These are phyloP conservation scores for Dendrolimus houi DNA, from an alignment of 2,888 invertebrate species.

Conservation along the genomic window DNA sequence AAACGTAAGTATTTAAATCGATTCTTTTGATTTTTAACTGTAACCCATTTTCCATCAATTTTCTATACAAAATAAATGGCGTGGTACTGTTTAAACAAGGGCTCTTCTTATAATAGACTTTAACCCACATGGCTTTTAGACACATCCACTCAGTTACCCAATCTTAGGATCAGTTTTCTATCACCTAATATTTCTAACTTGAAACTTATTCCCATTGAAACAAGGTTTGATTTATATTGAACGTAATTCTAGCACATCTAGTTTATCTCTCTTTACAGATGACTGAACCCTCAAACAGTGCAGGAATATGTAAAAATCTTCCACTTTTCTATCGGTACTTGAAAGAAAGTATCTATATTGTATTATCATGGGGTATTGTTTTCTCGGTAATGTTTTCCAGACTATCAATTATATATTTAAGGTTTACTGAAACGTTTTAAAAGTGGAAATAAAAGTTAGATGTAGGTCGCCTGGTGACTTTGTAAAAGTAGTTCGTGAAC, in stretches of 20 bases:
- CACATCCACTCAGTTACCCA: slow-evolving; percentile 13
- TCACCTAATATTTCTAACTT: not conserved
- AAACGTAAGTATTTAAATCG: no score
- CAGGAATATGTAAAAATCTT: slow-evolving; percentile 38
- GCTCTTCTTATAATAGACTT: not conserved
- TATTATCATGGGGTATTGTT: slow-evolving; percentile 28
- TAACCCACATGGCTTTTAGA: slow-evolving; percentile 7
- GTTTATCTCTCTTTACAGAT: slow-evolving; percentile 60
- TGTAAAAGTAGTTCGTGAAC: not conserved
- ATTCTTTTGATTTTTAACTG: no score
- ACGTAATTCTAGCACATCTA: slow-evolving; percentile 13
- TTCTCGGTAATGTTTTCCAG: slow-evolving; percentile 28
- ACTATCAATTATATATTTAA: slow-evolving; percentile 23
- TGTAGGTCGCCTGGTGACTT: slow-evolving; percentile 5
- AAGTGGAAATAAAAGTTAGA: slow-evolving; percentile 1
- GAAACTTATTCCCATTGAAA: slow-evolving; percentile 8
- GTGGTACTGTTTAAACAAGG: not conserved
- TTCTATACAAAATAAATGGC: not conserved
- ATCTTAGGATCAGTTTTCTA: slow-evolving; percentile 17
- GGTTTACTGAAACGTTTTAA: not conserved
- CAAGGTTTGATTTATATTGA: slow-evolving; percentile 18
- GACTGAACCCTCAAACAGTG: slow-evolving; percentile 43
- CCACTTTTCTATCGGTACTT: slow-evolving; percentile 22
- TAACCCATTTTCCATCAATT: no score
- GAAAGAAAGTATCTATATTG: slow-evolving; percentile 16